Evolutionary conservation across 2,797 vertebrate species (phyloP), one percentile per base, ranked within the genome.

Genomic region (Steatocranus sp.): DNA sequence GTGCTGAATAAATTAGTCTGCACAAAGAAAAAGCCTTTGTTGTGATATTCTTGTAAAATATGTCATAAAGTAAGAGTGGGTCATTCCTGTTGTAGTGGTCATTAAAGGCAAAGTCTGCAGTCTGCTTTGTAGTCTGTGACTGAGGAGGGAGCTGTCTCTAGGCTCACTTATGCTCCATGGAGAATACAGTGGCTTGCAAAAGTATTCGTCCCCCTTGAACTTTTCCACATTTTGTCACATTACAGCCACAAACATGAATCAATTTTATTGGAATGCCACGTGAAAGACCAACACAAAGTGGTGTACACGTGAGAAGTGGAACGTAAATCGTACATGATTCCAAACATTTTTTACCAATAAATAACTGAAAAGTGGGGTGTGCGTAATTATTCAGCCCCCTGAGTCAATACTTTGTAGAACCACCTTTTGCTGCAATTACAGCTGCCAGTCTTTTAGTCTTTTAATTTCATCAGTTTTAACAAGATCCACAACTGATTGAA

Each of bases 51-150:
- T 61, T 73, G 53, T 82, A 78, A 88, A 81, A 76, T 56, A 36
- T 4, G 3, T 80, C 43, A 79, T 53, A 84, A 87, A 88, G 11
- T 17, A 32, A n/a, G 34, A 89, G 90, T 66, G 81, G 61, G 61
- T 41, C 2, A 12, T 66, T 78, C 12, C 11, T 18, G 54, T 85
- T 88, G 58, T 80, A 83, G 68, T 78, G 82, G 84, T 82, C 75
- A 75, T 78, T 68, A 51, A 86, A 86, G 43, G 58, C 18, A 53
- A 27, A 41, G 9, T 83, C 85, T 88, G 83, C 27, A 81, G 38
- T 73, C 20, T 68, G 10, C 70, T 90, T 89, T 91, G 82, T 81
- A 77, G 81, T 70, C 68, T 76, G 25, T 76, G 76, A 79, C 53
- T 8, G 43, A 82, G 25, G 18, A 79, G 11, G 25, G 18, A 79